Evolutionary conservation across 2,888 invertebrate species (phyloP).

Genomic region (Syritta pipiens): DNA sequence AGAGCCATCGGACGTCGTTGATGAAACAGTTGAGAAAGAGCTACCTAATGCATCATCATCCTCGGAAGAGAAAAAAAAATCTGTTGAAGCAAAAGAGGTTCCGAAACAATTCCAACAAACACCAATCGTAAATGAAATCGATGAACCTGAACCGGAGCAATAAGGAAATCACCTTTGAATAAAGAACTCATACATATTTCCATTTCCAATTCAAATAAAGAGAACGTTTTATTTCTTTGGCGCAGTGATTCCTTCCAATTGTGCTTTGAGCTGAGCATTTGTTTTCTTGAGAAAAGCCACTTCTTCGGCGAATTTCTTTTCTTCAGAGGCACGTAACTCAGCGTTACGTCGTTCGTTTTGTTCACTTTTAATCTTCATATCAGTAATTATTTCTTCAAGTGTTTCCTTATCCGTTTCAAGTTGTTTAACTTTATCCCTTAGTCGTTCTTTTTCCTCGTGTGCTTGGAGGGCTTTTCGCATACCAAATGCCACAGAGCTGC

Average conservation of each 20-base stretch:
- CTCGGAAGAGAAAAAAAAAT: slow-evolving; percentile 29
- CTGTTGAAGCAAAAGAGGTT: slow-evolving; percentile 33
- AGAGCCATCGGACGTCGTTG: slow-evolving; percentile 54
- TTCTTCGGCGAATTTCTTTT: slow-evolving; percentile 95
- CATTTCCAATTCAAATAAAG: background rate
- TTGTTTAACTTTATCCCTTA: slow-evolving; percentile 86
- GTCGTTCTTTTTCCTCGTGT: slow-evolving; percentile 86
- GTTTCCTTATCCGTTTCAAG: slow-evolving; percentile 81
- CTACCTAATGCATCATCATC: slow-evolving; percentile 47
- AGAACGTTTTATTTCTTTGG: slow-evolving; percentile 86
- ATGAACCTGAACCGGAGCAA: slow-evolving; percentile 71
- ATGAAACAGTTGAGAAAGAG: slow-evolving; percentile 8
- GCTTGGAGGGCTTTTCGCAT: slow-evolving; percentile 98
- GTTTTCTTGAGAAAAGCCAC: slow-evolving; percentile 95
- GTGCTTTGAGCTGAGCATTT: slow-evolving; percentile 95
- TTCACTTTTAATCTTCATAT: slow-evolving; percentile 87
- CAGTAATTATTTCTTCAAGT: slow-evolving; percentile 80
- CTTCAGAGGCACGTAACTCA: slow-evolving; percentile 92
- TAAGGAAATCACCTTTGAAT: slow-evolving; percentile 56
- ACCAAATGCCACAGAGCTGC: slow-evolving; percentile 98
- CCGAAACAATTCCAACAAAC: slow-evolving; percentile 75
- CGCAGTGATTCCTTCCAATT: slow-evolving; percentile 96
- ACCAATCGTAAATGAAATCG: slow-evolving; percentile 81
- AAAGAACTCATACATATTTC: background rate
- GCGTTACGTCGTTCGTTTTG: slow-evolving; percentile 90